A percentile compares a stretch with the other conserved stretches of the same genome.
phyloP scores from a whole-genome alignment of 1,140 invertebrate genomes.

The Parasteatoda tepidariorum region DNA sequence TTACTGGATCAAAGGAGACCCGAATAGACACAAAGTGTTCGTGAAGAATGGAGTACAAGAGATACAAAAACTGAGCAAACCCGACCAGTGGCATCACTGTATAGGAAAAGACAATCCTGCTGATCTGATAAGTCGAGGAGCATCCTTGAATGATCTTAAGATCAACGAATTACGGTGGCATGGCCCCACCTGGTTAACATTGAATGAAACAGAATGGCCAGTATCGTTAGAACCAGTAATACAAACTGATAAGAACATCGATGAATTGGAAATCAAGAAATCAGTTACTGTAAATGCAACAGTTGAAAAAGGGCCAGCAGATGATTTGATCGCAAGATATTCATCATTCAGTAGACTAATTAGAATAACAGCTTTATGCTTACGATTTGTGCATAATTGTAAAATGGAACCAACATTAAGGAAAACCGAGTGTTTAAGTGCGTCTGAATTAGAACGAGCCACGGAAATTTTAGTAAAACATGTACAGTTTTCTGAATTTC shows the following conservation, averaged over 20 bases:
- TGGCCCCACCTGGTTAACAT: not conserved
- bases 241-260: not conserved
- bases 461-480: too few species aligned
- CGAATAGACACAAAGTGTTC: not conserved
- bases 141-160: not conserved
- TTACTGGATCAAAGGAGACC: not conserved
- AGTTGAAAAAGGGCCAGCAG: not conserved
- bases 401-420: not conserved
- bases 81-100: not conserved
- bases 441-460: not conserved
- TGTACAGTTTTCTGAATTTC: not conserved
- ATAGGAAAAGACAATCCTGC: not conserved
- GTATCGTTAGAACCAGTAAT: not conserved
- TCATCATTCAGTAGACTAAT: not conserved
- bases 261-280: not conserved
- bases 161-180: not conserved
- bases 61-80: not conserved
- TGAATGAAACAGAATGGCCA: not conserved
- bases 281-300: too few species aligned
- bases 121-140: not conserved
- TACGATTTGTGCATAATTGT: not conserved
- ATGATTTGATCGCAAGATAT: not conserved
- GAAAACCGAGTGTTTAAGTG: not conserved
- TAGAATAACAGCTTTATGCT: not conserved
- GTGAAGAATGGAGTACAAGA: slow-evolving; percentile 2